Evolutionary conservation across 30 jellyfish, hydroid and myxozoan genomes (phyloP), one percentile per base, ranked within the genome.

Genomic region (Calvadosia cruxmelitensis): DNA sequence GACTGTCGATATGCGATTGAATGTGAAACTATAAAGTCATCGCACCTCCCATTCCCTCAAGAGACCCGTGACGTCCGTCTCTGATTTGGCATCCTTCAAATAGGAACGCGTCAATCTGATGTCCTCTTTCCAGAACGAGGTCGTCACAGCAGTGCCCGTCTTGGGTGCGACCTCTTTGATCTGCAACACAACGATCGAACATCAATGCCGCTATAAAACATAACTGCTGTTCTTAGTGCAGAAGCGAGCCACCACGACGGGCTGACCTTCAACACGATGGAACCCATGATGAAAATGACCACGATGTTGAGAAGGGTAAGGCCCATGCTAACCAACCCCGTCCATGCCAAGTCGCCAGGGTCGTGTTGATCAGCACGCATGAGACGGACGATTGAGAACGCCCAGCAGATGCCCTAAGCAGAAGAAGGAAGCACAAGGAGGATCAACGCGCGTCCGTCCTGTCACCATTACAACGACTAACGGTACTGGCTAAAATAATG

Each of bases 61-160:
- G 10, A 42, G 20, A 42, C 57, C 57, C 10, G 57, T 42, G 57
- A 42, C 57, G 57, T 42, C 57, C 10, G 15, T 42, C 20, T 42
- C 57, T 5, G 10, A 5, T 5, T 10, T 42, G 10, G 57, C 20
- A 42, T 20, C 20, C 20, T 20, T 42, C 49, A 69, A 69, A 42
- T 36, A 36, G 3, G 35, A 31, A 29, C 79, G 36, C 13, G 79
- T 69, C 23, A 31, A n/a, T 50, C 49, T 69, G 29, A 69, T 29
- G 33, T 69, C 79, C 36, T 69, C 49, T 26, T 69, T 69, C 79
- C 79, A 69, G 49, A 69, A 69, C 2, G 73, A 2, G n/a, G 27
- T 69, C 26, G 79, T 69, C 32, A 69, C 26, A 27, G 79, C 79
- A 35, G 79, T 69, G 3, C 74, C 79, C 27, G 79, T 69, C 36